Conservation (phyloP, 2,113 vertebrate genomes). For the Python bivittatus region DNA sequence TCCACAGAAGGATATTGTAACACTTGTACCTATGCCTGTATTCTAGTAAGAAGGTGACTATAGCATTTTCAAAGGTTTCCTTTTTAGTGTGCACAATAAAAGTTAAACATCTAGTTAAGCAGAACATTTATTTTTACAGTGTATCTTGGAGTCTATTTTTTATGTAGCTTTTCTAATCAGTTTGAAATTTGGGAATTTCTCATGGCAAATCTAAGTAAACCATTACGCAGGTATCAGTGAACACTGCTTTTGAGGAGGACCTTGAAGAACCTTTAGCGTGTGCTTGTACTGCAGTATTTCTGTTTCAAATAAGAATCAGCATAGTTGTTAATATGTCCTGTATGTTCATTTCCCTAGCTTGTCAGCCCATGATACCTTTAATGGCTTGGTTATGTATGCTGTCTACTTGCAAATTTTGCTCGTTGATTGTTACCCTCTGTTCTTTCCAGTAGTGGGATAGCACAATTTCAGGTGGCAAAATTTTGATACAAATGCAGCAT, state of each 20-base stretch:
- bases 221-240: background rate
- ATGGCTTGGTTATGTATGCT: background rate
- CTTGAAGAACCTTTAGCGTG: background rate
- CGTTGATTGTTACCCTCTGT: background rate
- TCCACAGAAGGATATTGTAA: constrained; percentile 4
- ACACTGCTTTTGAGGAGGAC: background rate
- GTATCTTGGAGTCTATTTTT: background rate
- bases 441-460: background rate
- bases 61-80: background rate
- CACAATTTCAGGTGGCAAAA: background rate
- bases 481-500: background rate
- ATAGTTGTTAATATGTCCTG: background rate
- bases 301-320: background rate
- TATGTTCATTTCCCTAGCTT: background rate
- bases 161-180: background rate
- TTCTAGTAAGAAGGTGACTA: background rate
- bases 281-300: background rate
- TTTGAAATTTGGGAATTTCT: background rate
- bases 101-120: background rate
- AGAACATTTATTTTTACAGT: background rate
- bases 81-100: background rate
- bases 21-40: background rate
- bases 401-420: background rate
- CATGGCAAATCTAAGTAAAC: background rate
- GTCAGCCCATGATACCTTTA: background rate